A percentile compares a stretch with the other conserved stretches of the same genome.
phyloP scores from a whole-genome alignment of 2,888 invertebrate genomes.

The Siphonodentalium dalli region DNA sequence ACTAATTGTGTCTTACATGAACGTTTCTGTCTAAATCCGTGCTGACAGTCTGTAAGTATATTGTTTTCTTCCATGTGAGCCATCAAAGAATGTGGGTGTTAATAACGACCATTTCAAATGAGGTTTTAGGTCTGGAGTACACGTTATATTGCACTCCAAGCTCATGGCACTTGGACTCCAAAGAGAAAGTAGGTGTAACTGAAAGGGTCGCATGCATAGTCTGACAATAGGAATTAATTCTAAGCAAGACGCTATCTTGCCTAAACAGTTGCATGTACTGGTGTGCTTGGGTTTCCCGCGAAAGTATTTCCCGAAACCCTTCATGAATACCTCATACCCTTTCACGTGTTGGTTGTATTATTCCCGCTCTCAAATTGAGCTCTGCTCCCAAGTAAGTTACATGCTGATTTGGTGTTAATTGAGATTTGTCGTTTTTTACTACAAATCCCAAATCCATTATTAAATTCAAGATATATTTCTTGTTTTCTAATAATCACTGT shows the following conservation, averaged over 20 bases:
- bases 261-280: not conserved
- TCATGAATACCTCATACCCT: not conserved
- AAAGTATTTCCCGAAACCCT: not conserved
- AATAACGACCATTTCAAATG: no score
- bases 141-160: no score
- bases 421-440: conserved; percentile 1
- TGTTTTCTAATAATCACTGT: not conserved
- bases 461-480: not conserved
- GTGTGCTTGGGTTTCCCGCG: not conserved
- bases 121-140: no score
- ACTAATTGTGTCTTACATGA: no score
- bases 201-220: no score
- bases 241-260: not conserved
- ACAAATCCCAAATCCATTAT: conserved; percentile 1
- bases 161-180: no score
- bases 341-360: not conserved
- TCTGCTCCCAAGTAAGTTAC: not conserved
- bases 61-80: no score
- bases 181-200: no score
- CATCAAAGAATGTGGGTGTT: no score
- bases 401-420: not conserved
- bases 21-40: no score
- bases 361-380: not conserved
- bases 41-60: no score
- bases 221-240: conserved; percentile 5